phyloP scores from a whole-genome alignment of 37 sponge, comb jelly and placozoan genomes.

The Chondrosia reniformis region DNA sequence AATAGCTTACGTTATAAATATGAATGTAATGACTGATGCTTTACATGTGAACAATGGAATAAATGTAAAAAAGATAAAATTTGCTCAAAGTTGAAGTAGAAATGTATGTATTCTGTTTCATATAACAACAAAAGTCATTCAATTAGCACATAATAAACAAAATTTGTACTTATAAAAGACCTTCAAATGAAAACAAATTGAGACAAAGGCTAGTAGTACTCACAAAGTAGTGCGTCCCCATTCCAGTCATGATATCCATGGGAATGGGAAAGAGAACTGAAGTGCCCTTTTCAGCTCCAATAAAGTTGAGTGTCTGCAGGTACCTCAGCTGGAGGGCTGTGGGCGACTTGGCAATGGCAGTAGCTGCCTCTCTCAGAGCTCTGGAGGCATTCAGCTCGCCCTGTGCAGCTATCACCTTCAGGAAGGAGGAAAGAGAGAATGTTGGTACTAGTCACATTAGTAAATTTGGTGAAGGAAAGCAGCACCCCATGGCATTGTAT shows the following conservation, averaged over 20 bases:
- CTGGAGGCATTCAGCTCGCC: constrained; percentile 94
- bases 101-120: no score
- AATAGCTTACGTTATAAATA: no score
- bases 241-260: constrained; percentile 83
- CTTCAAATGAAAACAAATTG: no score
- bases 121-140: no score
- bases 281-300: constrained; percentile 91
- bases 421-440: not conserved
- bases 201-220: not conserved
- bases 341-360: constrained; percentile 79
- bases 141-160: no score
- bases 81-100: no score
- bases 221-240: constrained; percentile 4
- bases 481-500: not conserved
- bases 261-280: constrained; percentile 99
- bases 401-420: constrained; percentile 88
- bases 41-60: no score
- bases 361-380: constrained; percentile 95
- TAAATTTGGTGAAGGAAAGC: not conserved
- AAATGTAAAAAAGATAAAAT: no score
- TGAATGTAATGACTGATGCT: no score
- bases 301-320: constrained; percentile 90
- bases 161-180: no score
- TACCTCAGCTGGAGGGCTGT: constrained; percentile 97
- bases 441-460: no score